Evolutionary conservation across 2,113 vertebrate genomes (phyloP), one percentile per base, ranked within the genome.

Genomic region (Chlorodrepanis virens): DNA sequence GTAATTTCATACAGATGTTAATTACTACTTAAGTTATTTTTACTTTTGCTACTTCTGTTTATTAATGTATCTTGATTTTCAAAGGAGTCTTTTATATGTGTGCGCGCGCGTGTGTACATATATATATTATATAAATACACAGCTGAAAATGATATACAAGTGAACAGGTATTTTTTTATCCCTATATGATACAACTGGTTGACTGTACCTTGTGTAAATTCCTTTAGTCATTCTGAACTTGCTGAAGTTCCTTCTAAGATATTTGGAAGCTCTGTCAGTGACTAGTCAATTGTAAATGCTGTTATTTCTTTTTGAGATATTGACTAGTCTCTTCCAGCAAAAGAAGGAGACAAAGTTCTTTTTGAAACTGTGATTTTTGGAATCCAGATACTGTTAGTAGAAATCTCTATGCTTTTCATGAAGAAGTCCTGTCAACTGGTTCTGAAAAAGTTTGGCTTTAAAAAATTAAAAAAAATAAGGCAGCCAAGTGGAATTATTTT

Each of bases 21-120:
- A 96, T 93, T 98, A 96, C 96, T 96, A 96, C 97, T 97, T 98
- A 98, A 98, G 97, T 98, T 98, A 98, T 98, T 95, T 89, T 94
- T 97, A 94, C 89, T 92, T 98, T 97, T 97, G 95, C 93, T 97
- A 85, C 87, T 94, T 97, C 84, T 96, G 97, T 98, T 97, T 98
- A 87, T 97, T 96, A 63, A 94, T 96, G 89, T 98, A 95, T 97
- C 96, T 97, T 97, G 95, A 94, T 97, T 98, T 97, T 97, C 96
- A 57, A 52, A 64, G 68, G 56, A 69, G 29, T 78, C 85, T 92
- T 93, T 83, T 93, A 60, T 92, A 61, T 90, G 74, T 90, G 79
- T 57, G 88, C 7, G 77, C 39, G 59, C 0, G 68, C 0, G 50
- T 20, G 49, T 92, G 64, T 87, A 57, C 29, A 72, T 49, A 83